Evolutionary conservation across 2,113 vertebrate genomes (phyloP).

Genomic region (Raja brachyura): DNA sequence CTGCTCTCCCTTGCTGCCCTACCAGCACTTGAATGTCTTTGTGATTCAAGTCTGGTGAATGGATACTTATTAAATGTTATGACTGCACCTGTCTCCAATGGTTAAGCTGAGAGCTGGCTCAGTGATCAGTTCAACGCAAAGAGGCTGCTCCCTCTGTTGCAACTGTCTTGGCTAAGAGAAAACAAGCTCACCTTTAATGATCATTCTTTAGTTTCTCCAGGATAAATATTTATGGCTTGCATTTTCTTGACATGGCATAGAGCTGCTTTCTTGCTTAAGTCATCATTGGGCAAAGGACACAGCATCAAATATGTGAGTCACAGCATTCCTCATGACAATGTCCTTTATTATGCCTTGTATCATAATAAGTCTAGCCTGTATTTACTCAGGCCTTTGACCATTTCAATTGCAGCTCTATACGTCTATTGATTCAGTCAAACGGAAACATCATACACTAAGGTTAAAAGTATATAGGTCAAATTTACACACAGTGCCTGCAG

Average conservation of each 20-base stretch:
- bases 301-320: conserved; percentile 5
- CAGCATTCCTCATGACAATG: neutral
- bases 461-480: conserved; percentile 34
- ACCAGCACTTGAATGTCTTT: no score
- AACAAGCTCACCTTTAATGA: neutral
- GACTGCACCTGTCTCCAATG: neutral
- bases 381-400: neutral
- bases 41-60: neutral
- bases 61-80: neutral
- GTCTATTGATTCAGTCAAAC: neutral
- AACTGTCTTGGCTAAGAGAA: neutral
- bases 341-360: neutral
- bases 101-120: neutral
- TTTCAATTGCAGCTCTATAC: neutral
- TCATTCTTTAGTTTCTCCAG: neutral
- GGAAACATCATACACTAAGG: neutral
- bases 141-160: no score
- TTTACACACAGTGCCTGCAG: neutral
- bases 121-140: neutral
- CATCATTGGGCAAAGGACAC: neutral
- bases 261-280: neutral
- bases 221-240: neutral
- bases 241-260: neutral
- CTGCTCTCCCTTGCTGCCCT: no score
- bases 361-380: neutral